phyloP scores from a whole-genome alignment of 2,113 vertebrate species.

The Dolichotis patagonum region DNA sequence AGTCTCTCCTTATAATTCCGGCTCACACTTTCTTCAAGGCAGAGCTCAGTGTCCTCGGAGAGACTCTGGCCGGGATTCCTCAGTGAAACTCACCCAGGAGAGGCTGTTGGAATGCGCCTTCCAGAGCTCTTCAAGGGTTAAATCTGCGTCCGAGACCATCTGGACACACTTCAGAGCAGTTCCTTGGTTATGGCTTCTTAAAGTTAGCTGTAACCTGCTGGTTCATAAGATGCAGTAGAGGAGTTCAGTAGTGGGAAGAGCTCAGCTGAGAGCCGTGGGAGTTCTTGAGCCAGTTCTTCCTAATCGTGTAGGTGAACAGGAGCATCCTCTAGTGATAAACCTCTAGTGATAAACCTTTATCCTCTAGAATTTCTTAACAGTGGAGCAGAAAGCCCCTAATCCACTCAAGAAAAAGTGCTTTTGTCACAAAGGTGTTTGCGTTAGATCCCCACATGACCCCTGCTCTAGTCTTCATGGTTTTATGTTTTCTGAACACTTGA shows the following conservation, averaged over 20 bases:
- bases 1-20: background rate
- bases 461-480: background rate
- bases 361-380: background rate
- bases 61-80: background rate
- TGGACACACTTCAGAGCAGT: background rate
- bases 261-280: background rate
- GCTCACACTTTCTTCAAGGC: background rate
- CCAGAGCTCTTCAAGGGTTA: background rate
- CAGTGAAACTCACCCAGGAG: background rate
- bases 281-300: background rate
- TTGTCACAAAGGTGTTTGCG: background rate
- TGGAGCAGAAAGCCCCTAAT: background rate
- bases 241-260: background rate
- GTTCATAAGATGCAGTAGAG: background rate
- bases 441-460: background rate
- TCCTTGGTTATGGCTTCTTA: background rate
- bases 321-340: background rate
- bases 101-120: background rate
- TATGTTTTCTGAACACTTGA: background rate
- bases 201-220: background rate
- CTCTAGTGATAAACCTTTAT: background rate
- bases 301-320: background rate
- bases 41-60: background rate
- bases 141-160: background rate
- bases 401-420: background rate